A percentile compares a stretch with the other conserved stretches of the same genome.
Conservation (phyloP, 2,797 vertebrate genomes). For the Chiroxiphia lanceolata region DNA sequence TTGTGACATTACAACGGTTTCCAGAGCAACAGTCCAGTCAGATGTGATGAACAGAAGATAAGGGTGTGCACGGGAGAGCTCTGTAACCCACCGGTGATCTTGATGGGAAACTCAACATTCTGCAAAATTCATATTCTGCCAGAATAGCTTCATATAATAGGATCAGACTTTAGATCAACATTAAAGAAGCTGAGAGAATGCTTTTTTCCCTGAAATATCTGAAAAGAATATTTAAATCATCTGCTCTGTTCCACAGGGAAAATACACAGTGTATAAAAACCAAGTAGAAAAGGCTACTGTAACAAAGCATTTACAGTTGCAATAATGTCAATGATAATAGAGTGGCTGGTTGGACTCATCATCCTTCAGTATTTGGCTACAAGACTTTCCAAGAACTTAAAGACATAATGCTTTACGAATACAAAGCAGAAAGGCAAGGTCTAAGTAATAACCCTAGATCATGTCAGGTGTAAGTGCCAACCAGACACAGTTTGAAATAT, state of each 20-base stretch:
- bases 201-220: not conserved
- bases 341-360: not conserved
- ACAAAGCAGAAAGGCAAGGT: not conserved
- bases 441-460: not conserved
- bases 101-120: not conserved
- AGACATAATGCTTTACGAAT: not conserved
- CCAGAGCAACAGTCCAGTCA: conserved; percentile 64
- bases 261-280: not conserved
- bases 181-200: not conserved
- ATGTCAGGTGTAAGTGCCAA: not conserved
- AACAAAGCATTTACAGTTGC: not conserved
- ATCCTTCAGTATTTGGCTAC: not conserved
- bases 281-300: not conserved
- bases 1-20: conserved; percentile 38
- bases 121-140: not conserved
- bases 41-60: conserved; percentile 57
- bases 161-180: not conserved
- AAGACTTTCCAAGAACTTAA: not conserved
- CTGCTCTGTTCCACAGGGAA: not conserved
- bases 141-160: not conserved
- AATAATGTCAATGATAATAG: not conserved
- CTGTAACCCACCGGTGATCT: not conserved
- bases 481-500: not conserved
- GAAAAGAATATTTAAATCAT: not conserved
- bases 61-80: not conserved